Evolutionary conservation across 2,888 invertebrate species (phyloP), one percentile per base, ranked within the genome.

Genomic region (Eilema caniola): DNA sequence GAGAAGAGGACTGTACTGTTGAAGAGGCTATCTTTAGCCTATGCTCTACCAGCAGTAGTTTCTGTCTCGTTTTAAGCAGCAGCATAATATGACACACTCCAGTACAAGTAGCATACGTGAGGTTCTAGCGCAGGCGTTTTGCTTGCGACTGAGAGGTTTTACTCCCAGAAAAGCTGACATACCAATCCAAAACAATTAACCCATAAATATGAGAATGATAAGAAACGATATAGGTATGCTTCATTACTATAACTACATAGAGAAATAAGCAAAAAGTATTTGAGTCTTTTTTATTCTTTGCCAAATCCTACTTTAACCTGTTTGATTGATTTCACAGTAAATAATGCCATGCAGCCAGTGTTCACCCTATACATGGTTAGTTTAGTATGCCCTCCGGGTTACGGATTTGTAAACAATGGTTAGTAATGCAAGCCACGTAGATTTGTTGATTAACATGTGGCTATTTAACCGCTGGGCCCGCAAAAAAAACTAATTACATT

Each of bases 391-490:
- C 56, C 61, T 56, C 23, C 24, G 60, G 20, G 47, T 16, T 65
- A 37, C 53, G 47, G 10, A 47, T 56, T 37, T 41, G 56, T 67
- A 67, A 60, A 71, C 67, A 71, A 64, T 25, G 63, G 67, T 71
- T 71, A 53, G 59, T 11, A 67, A 28, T 23, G 41, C 66, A 71
- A 31, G 25, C 67, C 71, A 64, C 67, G 60, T 64, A 63, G 53
- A 33, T 57, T 66, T 67, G 61, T 67, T 56, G 60, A 71, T 65
- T 64, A 67, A 71, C 63, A 65, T 65, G 56, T 37, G 56, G 63
- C 62, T 60, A 66, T 67, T 62, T 60, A 65, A 71, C 67, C 31
- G 56, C 64, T n/a, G 25, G 20, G 12, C 31, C 59, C 47, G 60
- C 67, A 71, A 63, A 62, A 63, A 47, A 53, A 37, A 62, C 56